These are phyloP conservation scores for Anarsia innoxiella DNA, from an alignment of 2,888 invertebrate genomes.

Conservation along the genomic window DNA sequence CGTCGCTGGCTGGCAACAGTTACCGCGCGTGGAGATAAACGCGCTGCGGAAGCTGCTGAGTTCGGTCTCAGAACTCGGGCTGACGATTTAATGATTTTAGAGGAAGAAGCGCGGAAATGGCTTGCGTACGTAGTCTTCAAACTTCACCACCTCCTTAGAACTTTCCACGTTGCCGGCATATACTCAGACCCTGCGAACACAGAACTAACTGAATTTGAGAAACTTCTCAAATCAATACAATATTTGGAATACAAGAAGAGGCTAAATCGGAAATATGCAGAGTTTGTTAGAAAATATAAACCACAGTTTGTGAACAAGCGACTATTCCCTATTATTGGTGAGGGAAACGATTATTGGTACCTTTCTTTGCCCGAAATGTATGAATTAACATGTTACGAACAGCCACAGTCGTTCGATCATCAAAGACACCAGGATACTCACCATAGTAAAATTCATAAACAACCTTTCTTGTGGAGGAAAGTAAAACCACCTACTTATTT, in stretches of 20 bases:
- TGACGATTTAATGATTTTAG: constrained; percentile 55
- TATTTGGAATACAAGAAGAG: constrained; percentile 62
- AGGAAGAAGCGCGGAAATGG: constrained; percentile 63
- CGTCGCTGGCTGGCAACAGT: constrained; percentile 56
- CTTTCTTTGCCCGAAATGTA: constrained; percentile 68
- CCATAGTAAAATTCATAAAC: constrained; percentile 47
- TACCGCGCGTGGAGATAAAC: constrained; percentile 50
- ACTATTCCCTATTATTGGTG: constrained; percentile 63
- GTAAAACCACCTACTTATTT: constrained; percentile 28
- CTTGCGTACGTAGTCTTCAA: constrained; percentile 64
- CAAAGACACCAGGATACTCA: constrained; percentile 40
- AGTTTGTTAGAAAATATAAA: constrained; percentile 59
- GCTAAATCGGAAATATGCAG: constrained; percentile 55
- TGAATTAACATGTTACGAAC: constrained; percentile 39
- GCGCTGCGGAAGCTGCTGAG: constrained; percentile 57
- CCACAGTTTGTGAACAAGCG: constrained; percentile 59
- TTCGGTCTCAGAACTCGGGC: constrained; percentile 56
- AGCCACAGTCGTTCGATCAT: constrained; percentile 22
- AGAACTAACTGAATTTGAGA: constrained; percentile 59
- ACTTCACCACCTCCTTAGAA: constrained; percentile 60
- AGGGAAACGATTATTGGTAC: constrained; percentile 66
- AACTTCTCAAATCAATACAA: constrained; percentile 55
- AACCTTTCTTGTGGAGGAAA: constrained; percentile 61
- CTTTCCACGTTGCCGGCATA: constrained; percentile 50
- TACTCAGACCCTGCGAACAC: constrained; percentile 48